phyloP scores from a whole-genome alignment of 2,797 vertebrate species.

The Phrynocephalus forsythii region DNA sequence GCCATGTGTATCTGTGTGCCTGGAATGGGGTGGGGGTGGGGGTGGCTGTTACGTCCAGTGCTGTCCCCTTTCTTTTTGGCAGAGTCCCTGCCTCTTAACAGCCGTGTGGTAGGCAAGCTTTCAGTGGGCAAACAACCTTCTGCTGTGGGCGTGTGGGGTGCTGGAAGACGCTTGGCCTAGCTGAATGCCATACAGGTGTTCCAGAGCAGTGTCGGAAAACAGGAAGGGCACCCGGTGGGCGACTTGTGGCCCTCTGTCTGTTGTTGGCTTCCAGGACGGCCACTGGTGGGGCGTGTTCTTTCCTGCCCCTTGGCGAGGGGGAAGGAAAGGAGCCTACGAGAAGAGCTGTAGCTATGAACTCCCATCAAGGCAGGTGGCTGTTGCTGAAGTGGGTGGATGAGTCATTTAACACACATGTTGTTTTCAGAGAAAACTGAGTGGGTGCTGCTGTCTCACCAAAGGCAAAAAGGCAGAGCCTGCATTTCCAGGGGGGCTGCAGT shows the following conservation, averaged over 20 bases:
- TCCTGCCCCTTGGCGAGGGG: background rate
- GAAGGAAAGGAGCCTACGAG: slow-evolving; percentile 16
- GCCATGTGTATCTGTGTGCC: background rate
- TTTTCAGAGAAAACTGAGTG: slow-evolving; percentile 64
- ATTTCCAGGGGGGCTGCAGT: slow-evolving; percentile 48
- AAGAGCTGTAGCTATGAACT: slow-evolving; percentile 26
- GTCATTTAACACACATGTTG: slow-evolving; percentile 67
- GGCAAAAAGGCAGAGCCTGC: slow-evolving; percentile 61
- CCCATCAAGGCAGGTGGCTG: slow-evolving; percentile 22
- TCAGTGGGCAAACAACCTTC: background rate
- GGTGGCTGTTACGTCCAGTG: background rate
- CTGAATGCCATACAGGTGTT: background rate
- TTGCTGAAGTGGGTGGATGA: slow-evolving; percentile 62
- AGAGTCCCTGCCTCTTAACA: background rate
- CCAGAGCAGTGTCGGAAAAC: background rate
- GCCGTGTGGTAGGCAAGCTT: background rate
- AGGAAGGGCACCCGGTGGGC: background rate
- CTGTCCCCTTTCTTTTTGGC: background rate
- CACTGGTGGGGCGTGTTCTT: background rate
- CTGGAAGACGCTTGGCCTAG: background rate
- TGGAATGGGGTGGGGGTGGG: too few relatives aligned
- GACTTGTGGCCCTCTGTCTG: background rate
- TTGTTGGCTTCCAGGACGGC: background rate
- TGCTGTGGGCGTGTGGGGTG: too few relatives aligned
- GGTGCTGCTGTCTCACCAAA: slow-evolving; percentile 58